A percentile compares a stretch with the other conserved stretches of the same genome.
These are phyloP conservation scores for Bucco capensis DNA, from an alignment of 2,113 vertebrate genomes.

Conservation along the genomic window DNA sequence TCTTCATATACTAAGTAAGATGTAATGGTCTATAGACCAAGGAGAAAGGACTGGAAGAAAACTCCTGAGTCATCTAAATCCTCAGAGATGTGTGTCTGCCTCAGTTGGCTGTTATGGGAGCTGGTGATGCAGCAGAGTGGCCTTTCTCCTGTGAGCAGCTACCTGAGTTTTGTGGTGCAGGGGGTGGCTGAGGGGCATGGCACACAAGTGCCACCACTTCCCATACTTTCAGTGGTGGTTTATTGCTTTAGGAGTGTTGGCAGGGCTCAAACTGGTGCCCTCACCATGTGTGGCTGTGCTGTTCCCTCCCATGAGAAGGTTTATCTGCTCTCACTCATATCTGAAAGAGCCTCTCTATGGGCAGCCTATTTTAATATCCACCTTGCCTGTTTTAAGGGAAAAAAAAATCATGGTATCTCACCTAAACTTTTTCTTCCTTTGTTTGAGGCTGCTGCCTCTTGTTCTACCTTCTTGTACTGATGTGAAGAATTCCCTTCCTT, in stretches of 20 bases:
- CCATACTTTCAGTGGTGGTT: not conserved
- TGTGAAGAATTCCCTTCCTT: conserved; percentile 64
- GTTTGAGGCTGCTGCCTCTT: conserved; percentile 55
- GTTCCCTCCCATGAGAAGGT: not conserved
- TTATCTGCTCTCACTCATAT: not conserved
- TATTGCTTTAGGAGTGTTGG: not conserved
- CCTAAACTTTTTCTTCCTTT: conserved; percentile 48
- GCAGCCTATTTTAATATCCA: conserved; percentile 12
- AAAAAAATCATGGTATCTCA: not conserved
- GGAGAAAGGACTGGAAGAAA: not conserved
- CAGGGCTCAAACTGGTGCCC: not conserved
- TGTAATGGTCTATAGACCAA: not conserved
- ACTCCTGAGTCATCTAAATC: not conserved
- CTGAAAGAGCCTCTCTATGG: not conserved
- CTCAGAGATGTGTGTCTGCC: not conserved
- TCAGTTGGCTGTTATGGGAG: not conserved
- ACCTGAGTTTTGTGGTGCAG: accelerated
- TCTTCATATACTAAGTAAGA: not conserved
- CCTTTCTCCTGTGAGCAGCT: not conserved
- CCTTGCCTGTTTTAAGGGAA: not conserved
- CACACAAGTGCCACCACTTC: accelerated
- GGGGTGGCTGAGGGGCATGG: accelerated
- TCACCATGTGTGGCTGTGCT: not conserved
- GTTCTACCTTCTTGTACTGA: conserved; percentile 62
- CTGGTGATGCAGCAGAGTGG: not conserved